Conservation (phyloP, 2,888 invertebrate genomes). For the Gasteruption jaculator region DNA sequence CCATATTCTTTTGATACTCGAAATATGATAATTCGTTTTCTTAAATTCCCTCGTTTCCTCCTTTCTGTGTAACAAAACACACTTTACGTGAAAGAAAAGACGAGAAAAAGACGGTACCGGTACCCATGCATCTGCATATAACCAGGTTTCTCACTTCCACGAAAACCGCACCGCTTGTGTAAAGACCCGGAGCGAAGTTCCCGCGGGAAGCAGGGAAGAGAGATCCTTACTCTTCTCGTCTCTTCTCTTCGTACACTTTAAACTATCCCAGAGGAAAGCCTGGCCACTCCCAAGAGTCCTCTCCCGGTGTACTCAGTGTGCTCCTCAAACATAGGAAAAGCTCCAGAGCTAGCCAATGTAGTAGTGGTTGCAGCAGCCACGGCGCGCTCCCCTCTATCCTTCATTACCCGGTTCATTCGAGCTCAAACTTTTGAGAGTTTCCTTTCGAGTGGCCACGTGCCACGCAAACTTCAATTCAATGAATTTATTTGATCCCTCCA, state of each 20-base stretch:
- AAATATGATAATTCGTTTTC: too few relatives aligned
- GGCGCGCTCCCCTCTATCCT: slow-evolving; percentile 31
- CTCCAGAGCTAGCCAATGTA: too few relatives aligned
- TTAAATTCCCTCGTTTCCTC: too few relatives aligned
- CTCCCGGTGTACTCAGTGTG: slow-evolving; percentile 37
- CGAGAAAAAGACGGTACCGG: not conserved
- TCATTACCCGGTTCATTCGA: slow-evolving; percentile 31
- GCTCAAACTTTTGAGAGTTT: slow-evolving; percentile 24
- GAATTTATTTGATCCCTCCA: too few relatives aligned
- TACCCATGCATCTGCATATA: slow-evolving; percentile 37
- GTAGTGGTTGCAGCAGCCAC: too few relatives aligned
- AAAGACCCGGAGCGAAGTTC: slow-evolving; percentile 23
- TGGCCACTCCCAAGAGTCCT: slow-evolving; percentile 35
- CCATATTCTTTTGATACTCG: too few relatives aligned
- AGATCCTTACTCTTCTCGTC: slow-evolving; percentile 14
- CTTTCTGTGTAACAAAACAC: too few relatives aligned
- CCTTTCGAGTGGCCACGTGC: slow-evolving; percentile 32
- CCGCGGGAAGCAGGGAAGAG: slow-evolving; percentile 30
- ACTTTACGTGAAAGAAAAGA: not conserved
- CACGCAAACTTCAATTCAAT: slow-evolving; percentile 30
- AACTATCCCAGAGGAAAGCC: slow-evolving; percentile 32
- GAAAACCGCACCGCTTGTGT: slow-evolving; percentile 19
- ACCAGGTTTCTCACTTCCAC: slow-evolving; percentile 39
- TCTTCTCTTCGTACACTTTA: slow-evolving; percentile 1
- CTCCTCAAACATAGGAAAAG: slow-evolving; percentile 39